Base-by-base conservation (phyloP, 2,888 invertebrate species). In the Cinara cedri region DNA sequence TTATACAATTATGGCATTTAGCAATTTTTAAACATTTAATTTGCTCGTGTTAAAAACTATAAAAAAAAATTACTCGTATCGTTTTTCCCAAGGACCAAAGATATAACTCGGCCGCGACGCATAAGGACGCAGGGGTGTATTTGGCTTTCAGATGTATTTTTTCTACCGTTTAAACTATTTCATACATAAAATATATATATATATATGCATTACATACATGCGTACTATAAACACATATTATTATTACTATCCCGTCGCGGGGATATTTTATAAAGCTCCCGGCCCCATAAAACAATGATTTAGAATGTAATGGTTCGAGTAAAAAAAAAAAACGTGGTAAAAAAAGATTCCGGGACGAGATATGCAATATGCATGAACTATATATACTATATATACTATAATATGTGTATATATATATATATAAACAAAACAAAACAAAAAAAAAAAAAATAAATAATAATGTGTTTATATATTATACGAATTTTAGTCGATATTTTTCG, bases 281-380 rank as follows among this genome's bases (percentile, higher is more conserved):
- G 13, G 14, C 55, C n/a, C n/a, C 26, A 55, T 55, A 75, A 66
- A 75, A 76, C 66, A 55, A 76, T 76, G 46, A 76, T 63, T 74
- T 74, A 76, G 54, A 76, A 66, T 34, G 34, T 65, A 66, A 66
- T 55, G 75, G 66, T 66, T 19, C 46, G 4, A 57, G 55, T 26
- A 57, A n/a, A 46, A 26, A 19, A 46, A 34, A 60, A 66, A 42
- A 75, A 19, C 57, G 21, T 2, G 26, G 54, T 9, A 46, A 57
- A 75, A 63, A 75, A 51, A 65, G n/a, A 55, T 66, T n/a, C 3
- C 46, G 10, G 16, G 21, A 76, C 76, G 19, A 68, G 76, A 55
- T 68, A 76, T 82, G 68, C 62, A 82, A 81, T 81, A 76, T 81
- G 68, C 72, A 80, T 82, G 82, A 82, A 75, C 72, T 81, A 80